Conservation (phyloP, 2,888 invertebrate species). For the Euproctis similis region DNA sequence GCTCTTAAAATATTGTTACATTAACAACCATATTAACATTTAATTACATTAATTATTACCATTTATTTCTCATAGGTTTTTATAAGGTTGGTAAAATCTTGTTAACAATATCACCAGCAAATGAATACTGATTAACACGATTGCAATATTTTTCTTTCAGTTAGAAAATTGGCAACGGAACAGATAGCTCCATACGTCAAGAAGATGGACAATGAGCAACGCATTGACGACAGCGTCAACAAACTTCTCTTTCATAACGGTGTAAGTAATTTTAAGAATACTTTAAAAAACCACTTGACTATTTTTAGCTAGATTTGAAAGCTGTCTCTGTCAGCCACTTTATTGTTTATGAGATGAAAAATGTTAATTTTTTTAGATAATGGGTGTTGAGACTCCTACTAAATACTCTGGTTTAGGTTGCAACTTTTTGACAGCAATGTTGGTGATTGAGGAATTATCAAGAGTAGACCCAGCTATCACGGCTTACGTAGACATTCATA, state of each 20-base stretch:
- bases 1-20: too few relatives aligned
- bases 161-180: conserved; percentile 90
- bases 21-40: too few relatives aligned
- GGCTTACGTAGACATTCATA: conserved; percentile 95
- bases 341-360: too few relatives aligned
- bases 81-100: too few relatives aligned
- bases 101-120: too few relatives aligned
- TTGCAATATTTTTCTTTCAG: conserved; percentile 76
- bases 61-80: too few relatives aligned
- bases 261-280: too few relatives aligned
- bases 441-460: conserved; percentile 94
- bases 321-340: not conserved
- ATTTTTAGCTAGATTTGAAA: not conserved
- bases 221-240: conserved; percentile 85
- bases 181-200: conserved; percentile 90
- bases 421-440: conserved; percentile 90
- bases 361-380: conserved; percentile 76
- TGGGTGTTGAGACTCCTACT: conserved; percentile 92
- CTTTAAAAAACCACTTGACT: too few relatives aligned
- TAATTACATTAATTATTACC: too few relatives aligned
- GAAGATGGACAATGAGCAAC: conserved; percentile 93
- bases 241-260: conserved; percentile 94
- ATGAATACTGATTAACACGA: too few relatives aligned
- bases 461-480: conserved; percentile 94
- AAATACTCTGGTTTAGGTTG: conserved; percentile 93